Evolutionary conservation across 2,797 vertebrate species (phyloP), one percentile per base, ranked within the genome.

Genomic region (Cryptoprocta ferox): DNA sequence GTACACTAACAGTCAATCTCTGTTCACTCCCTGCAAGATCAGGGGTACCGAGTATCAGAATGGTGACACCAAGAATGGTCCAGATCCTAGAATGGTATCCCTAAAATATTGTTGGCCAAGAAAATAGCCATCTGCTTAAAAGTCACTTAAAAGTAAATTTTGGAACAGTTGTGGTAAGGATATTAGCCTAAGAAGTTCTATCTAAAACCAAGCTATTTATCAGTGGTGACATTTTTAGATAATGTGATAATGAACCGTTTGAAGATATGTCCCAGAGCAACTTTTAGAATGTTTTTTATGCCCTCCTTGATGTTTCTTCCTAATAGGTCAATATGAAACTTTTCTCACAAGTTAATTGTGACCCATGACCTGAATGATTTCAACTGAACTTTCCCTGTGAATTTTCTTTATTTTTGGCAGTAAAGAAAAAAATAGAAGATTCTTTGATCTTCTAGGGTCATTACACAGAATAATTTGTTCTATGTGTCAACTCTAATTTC

Each of bases 361-460:
- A 71, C 37, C 56, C 15, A 61, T 85, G 79, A 93, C 28, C 24
- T 94, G 19, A 79, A 42, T 11, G 35, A 78, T 89, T 82, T 89
- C 12, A 61, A 66, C 15, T 53, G 24, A 82, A 82, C 16, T 61
- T 89, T 80, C 11, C 16, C 42, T 75, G n/a, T 85, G 10, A 89
- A 39, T 61, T 82, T 65, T 45, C 12, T 79, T 66, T 81, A 30
- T 88, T 37, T 96, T 87, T 82, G 8, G 1, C 24, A 66, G 24
- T 56, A 79, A 91, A 21, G 6, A 14, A 68, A 88, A 83, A 63
- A 2, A 56, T 3, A 61, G 26, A 83, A 5, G 18, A 10, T 45
- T 24, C 68, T 96, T 91, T 91, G 19, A 89, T 91, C 68, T 66
- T 71, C 83, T n/a, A 45, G 19, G 21, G 30, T 96, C 35, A 78